Evolutionary conservation across 2,797 vertebrate genomes (phyloP), one percentile per base, ranked within the genome.

Genomic region (Bradypus variegatus): DNA sequence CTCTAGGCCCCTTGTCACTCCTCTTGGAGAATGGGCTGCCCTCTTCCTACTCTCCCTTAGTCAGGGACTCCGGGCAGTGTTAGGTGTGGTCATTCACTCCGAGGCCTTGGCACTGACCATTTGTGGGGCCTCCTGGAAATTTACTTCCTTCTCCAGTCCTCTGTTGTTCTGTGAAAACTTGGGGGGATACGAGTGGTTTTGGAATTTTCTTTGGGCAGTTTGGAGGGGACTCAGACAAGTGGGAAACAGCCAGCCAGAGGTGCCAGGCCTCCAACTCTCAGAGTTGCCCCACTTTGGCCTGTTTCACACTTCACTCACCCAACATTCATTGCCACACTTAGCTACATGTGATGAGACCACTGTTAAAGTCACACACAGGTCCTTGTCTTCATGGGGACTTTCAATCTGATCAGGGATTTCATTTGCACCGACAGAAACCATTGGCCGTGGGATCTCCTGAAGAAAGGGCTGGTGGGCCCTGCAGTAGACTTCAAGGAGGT

Each of bases 231-330:
- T 89, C 45, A 72, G 48, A 8, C 3, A n/a, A 78, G 31, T 62
- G 16, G 7, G 33, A 67, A 27, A 14, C 3, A 21, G 70, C 38
- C 12, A 2, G 38, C 8, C 38, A 23, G 33, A 41, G 45, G 25
- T 3, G 2, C 8, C 76, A 45, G 58, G 33, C 25, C 31, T 36
- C 3, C 48, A 13, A 2, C 69, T 48, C 81, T 50, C 69, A 50
- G 62, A 13, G 9, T 6, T 31, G 21, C 33, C 29, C 31, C 15
- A 0, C 3, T 27, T 31, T 11, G 7, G 27, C 31, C 18, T 45
- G 25, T 25, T 72, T 31, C 73, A 10, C 14, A 25, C 8, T 38
- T 45, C 36, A 2, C 16, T 80, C 13, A 33, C 3, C 38, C 15
- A 7, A 8, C 12, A 16, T 50, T 33, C 19, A 25, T 58, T 9